Base-by-base conservation (phyloP, 2,888 invertebrate genomes). In the Epicampocera succincta region DNA sequence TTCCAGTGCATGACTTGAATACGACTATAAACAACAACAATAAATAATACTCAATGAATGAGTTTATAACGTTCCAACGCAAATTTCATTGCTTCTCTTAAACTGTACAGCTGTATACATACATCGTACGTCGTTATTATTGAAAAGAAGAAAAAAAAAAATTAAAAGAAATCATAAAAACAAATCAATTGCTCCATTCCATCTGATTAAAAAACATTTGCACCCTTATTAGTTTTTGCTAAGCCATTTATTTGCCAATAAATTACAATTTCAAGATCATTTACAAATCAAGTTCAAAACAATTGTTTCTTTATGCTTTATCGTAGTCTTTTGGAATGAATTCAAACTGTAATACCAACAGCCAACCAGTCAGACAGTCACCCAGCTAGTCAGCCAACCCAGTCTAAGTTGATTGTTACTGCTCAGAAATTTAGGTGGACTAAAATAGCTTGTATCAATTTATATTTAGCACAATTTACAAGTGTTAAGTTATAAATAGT, bases 1-100 rank as follows among this genome's bases (percentile, higher is more conserved):
- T 88, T 89, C 87, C 88, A 89, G 88, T 89, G 88, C 88, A 89
- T 89, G 88, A 86, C 85, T 84, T 74, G 25, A 44, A 78, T 50
- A 61, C 54, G 76, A 60, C 25, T 72, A 68, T 19, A 66, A 71
- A 25, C 50, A 68, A 68, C 12, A 46, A 72, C 25, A 56, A 65
- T 46, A 68, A 33, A 79, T 29, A 63, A 66, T 33, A 58, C 17
- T 58, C 33, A 61, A 46, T 68, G 71, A 63, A 17, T 61, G 73
- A 80, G 19, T 69, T 80, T 69, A 12, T 63, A 75, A 69, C 74
- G 48, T 71, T 63, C 54, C 50, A 48, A 56, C 42, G 11, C n/a
- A 3, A 21, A 38, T 54, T 38, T 38, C 9, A 48, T 71, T 60
- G 17, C 17, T 15, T 71, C 15, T 33, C n/a, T 13, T 52, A 61